phyloP scores from a whole-genome alignment of 2,888 invertebrate genomes.

The Mythimna loreyi region DNA sequence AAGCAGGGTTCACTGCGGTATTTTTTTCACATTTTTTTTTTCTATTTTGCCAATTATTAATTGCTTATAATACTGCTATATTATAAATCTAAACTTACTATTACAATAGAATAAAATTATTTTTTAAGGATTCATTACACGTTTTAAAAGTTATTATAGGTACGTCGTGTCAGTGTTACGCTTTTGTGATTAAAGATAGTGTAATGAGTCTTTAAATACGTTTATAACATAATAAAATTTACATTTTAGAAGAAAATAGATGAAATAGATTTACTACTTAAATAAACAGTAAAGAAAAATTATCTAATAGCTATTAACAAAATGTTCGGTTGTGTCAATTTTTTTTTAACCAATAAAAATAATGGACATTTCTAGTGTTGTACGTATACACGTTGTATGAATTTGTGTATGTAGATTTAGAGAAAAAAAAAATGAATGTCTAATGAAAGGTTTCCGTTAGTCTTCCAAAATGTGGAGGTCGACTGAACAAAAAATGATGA shows the following conservation, averaged over 20 bases:
- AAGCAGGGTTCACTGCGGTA: slow-evolving; percentile 74
- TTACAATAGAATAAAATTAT: slow-evolving; percentile 36
- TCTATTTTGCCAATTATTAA: slow-evolving; percentile 15
- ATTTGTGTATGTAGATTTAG: slow-evolving; percentile 72
- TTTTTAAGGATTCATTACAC: slow-evolving; percentile 57
- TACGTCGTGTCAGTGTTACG: slow-evolving; percentile 54
- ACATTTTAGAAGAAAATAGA: slow-evolving; percentile 60
- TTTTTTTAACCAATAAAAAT: slow-evolving; percentile 65
- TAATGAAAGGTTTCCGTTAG: slow-evolving; percentile 73
- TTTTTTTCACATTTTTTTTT: slow-evolving; percentile 36
- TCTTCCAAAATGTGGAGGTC: slow-evolving; percentile 86
- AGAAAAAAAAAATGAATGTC: slow-evolving; percentile 66
- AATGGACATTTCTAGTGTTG: slow-evolving; percentile 57
- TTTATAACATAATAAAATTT: slow-evolving; percentile 44
- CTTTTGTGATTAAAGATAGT: slow-evolving; percentile 57
- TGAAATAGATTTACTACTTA: slow-evolving; percentile 41
- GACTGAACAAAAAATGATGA: slow-evolving; percentile 79
- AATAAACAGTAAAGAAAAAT: slow-evolving; percentile 27
- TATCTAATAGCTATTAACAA: slow-evolving; percentile 26
- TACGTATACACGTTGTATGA: slow-evolving; percentile 81
- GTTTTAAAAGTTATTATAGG: slow-evolving; percentile 29
- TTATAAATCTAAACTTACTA: slow-evolving; percentile 33
- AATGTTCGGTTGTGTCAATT: slow-evolving; percentile 80
- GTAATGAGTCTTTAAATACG: slow-evolving; percentile 56
- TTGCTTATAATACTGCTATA: slow-evolving; percentile 25